Conservation (phyloP, 1,140 invertebrate genomes). For the Centruroides sculpturatus region DNA sequence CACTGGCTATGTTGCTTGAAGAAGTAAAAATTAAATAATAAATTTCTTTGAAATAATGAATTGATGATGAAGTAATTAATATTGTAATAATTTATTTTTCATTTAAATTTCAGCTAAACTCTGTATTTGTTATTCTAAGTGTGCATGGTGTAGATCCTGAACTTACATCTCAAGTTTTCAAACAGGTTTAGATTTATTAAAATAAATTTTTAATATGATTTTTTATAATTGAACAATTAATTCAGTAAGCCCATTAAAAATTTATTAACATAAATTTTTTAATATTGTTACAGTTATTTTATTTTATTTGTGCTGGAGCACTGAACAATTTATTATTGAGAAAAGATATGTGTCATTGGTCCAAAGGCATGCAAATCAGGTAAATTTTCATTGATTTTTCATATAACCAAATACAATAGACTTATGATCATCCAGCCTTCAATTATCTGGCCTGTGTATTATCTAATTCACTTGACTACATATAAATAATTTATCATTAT, state of each 20-base stretch:
- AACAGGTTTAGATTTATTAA: conserved; percentile 38
- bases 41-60: not conserved
- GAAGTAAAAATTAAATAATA: conserved; percentile 13
- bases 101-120: conserved; percentile 9
- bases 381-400: conserved; percentile 30
- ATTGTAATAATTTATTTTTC: not conserved
- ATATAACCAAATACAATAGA: too few species aligned
- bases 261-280: not conserved
- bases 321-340: conserved; percentile 85
- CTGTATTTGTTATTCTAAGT: conserved; percentile 37
- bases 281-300: conserved; percentile 57
- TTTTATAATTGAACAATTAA: not conserved
- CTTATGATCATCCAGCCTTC: too few species aligned
- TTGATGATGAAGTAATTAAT: not conserved
- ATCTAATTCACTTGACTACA: too few species aligned
- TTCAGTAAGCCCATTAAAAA: too few species aligned
- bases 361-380: conserved; percentile 92
- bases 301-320: conserved; percentile 84
- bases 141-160: conserved; percentile 60
- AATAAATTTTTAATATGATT: not conserved
- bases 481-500: too few species aligned
- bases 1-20: conserved; percentile 37
- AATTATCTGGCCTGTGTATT: too few species aligned
- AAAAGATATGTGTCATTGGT: conserved; percentile 96
- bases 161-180: conserved; percentile 60